Evolutionary conservation across 2,888 invertebrate species (phyloP).

Genomic region (Julus scandinavius): DNA sequence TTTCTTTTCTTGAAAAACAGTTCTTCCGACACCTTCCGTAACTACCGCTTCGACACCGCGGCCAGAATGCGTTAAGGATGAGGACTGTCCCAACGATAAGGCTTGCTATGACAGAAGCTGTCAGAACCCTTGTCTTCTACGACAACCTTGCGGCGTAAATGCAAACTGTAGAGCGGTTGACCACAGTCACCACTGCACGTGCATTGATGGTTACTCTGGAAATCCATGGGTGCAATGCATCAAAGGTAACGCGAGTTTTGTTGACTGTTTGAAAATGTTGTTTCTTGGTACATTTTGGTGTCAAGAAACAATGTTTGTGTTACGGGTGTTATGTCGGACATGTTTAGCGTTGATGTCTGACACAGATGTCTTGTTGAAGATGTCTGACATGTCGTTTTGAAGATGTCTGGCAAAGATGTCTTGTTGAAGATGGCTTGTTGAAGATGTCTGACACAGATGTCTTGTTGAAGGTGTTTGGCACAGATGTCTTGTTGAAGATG

Average conservation of each 20-base stretch:
- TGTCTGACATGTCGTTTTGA: not conserved
- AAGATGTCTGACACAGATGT: not conserved
- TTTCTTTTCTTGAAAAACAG: too few species aligned
- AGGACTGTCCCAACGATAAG: conserved; percentile 79
- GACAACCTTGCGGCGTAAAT: conserved; percentile 60
- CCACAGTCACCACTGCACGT: conserved; percentile 85
- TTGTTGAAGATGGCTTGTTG: not conserved
- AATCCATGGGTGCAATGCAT: conserved; percentile 61
- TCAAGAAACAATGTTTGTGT: too few species aligned
- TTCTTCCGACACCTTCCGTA: not conserved
- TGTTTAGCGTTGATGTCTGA: too few species aligned
- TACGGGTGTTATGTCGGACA: too few species aligned
- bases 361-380: not conserved
- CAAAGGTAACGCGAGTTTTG: conserved; percentile 57
- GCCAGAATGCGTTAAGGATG: conserved; percentile 78
- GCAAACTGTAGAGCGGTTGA: conserved; percentile 73
- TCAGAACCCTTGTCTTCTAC: conserved; percentile 56
- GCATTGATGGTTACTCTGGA: conserved; percentile 80
- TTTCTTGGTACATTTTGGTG: too few species aligned
- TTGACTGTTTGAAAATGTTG: too few species aligned
- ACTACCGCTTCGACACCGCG: conserved; percentile 59
- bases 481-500: not conserved
- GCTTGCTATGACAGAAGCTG: conserved; percentile 73
- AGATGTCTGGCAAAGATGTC: not conserved
- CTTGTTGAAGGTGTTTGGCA: not conserved